Conservation (phyloP, 2,888 invertebrate species). For the Acrobasis suavella region DNA sequence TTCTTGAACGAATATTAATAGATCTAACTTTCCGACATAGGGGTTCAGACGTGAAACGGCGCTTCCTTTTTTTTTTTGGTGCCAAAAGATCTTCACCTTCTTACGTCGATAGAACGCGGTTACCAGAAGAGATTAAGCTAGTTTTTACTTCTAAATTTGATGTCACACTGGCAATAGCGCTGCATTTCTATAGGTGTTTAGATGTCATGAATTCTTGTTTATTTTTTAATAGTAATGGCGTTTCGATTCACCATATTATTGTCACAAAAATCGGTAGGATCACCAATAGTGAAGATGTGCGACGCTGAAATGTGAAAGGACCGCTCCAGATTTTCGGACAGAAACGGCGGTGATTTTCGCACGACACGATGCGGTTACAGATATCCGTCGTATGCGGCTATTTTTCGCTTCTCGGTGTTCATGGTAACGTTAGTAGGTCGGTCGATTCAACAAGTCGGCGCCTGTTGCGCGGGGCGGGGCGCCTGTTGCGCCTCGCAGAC, state of each 20-base stretch:
- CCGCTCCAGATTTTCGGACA: neutral
- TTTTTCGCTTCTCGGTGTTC: slow-evolving; percentile 61
- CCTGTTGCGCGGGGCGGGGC: slow-evolving; percentile 74
- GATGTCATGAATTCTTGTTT: too few relatives aligned
- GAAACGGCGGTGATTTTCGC: slow-evolving; percentile 3
- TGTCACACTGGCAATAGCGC: too few relatives aligned
- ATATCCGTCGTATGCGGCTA: slow-evolving; percentile 43
- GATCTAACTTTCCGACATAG: neutral
- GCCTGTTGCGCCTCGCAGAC: slow-evolving; percentile 79
- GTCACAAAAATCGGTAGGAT: too few relatives aligned
- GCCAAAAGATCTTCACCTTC: too few relatives aligned
- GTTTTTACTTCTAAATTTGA: too few relatives aligned
- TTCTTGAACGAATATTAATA: neutral
- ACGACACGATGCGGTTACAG: slow-evolving; percentile 34
- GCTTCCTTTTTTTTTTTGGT: neutral
- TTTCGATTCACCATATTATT: too few relatives aligned
- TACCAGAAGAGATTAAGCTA: too few relatives aligned
- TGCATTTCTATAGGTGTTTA: too few relatives aligned
- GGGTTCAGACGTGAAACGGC: neutral
- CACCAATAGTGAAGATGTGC: too few relatives aligned
- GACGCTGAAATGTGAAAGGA: neutral
- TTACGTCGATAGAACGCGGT: too few relatives aligned
- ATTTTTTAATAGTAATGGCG: too few relatives aligned
- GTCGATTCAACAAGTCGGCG: slow-evolving; percentile 81
- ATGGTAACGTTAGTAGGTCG: slow-evolving; percentile 77